Percentiles rank a stretch among this genome's conserved stretches.
phyloP scores from a whole-genome alignment of 2,113 vertebrate species.

The Gasterosteus nipponicus region DNA sequence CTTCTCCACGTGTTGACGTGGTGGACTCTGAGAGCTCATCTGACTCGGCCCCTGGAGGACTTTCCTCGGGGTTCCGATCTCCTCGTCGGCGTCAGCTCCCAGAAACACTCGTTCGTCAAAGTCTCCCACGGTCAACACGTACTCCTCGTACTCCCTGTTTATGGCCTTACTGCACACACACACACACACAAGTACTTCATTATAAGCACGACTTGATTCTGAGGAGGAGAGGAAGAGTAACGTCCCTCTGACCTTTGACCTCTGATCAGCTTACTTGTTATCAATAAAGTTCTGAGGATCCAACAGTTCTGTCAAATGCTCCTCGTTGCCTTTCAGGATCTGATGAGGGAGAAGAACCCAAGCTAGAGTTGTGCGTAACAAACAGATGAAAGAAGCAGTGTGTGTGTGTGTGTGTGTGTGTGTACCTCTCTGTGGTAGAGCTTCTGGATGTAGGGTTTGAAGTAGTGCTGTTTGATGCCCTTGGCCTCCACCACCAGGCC shows the following conservation, averaged over 20 bases:
- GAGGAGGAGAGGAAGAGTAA: not conserved
- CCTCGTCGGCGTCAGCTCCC: conserved; percentile 94
- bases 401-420: not conserved
- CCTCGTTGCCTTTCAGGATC: conserved; percentile 91
- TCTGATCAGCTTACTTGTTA: conserved; percentile 86
- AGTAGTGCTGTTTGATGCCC: conserved; percentile 98
- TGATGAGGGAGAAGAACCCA: conserved; percentile 53
- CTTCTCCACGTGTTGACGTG: conserved; percentile 94
- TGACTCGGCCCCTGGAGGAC: conserved; percentile 77
- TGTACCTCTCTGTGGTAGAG: conserved; percentile 90
- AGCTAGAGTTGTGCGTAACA: not conserved
- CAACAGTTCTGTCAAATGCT: conserved; percentile 87
- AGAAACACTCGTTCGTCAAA: conserved; percentile 98
- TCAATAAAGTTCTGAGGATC: conserved; percentile 89
- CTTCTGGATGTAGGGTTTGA: conserved; percentile 93
- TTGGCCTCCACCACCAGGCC: conserved; percentile 95
- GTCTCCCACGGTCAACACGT: conserved; percentile 94
- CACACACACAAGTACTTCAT: not conserved
- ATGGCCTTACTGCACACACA: conserved; percentile 87
- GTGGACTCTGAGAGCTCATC: conserved; percentile 78
- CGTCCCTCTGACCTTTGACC: no score
- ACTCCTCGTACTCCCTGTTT: conserved; percentile 97
- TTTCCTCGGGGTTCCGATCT: conserved; percentile 94
- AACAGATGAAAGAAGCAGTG: not conserved
- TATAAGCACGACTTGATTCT: not conserved